Evolutionary conservation across 2,797 vertebrate species (phyloP).

Genomic region (Ceyx erithaca): DNA sequence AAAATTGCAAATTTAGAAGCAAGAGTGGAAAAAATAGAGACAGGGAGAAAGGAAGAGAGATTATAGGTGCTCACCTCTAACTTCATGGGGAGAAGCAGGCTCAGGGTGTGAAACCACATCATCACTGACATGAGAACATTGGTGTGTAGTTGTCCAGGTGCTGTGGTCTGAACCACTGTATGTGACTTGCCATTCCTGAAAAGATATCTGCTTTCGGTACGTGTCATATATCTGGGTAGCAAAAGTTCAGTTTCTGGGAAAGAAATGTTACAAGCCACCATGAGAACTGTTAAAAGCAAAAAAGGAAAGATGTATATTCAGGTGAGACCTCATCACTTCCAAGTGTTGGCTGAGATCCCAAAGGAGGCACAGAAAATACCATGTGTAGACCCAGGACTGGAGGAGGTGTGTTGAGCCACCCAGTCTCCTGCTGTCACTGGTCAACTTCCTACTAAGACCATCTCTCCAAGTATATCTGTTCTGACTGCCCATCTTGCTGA

Average conservation of each 20-base stretch:
- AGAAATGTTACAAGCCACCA: neutral
- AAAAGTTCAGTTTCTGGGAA: neutral
- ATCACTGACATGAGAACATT: fast-evolving
- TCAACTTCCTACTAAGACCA: neutral
- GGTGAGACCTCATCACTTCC: neutral
- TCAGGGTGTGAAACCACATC: neutral
- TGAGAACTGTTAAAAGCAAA: neutral
- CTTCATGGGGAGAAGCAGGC: neutral
- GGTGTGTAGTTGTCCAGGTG: neutral
- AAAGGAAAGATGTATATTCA: neutral
- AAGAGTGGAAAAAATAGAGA: neutral
- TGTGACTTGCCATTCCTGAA: neutral
- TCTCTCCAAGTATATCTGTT: neutral
- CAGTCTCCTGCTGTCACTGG: neutral
- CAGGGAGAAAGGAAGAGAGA: neutral
- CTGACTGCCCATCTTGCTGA: neutral
- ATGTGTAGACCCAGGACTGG: neutral
- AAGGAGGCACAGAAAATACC: neutral
- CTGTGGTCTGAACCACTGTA: neutral
- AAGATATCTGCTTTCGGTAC: neutral
- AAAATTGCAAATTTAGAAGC: neutral
- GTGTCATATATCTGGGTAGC: neutral
- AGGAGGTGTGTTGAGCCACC: neutral
- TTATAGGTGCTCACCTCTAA: neutral
- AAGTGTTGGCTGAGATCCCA: neutral